phyloP scores from a whole-genome alignment of 1,140 invertebrate genomes.

The Sitodiplosis mosellana region DNA sequence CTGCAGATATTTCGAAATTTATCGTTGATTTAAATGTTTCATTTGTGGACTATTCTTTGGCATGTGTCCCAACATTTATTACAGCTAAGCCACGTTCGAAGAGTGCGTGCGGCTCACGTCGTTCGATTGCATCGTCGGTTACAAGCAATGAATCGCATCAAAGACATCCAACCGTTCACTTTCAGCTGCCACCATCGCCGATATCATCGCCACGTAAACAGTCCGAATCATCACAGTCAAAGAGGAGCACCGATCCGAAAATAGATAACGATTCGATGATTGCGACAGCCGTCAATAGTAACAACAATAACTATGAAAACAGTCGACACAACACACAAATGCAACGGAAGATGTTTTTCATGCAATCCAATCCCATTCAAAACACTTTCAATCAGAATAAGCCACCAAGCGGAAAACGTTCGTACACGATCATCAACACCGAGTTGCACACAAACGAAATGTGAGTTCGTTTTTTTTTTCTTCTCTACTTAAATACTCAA shows the following conservation, averaged over 20 bases:
- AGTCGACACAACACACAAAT: background rate
- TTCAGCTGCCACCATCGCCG: background rate
- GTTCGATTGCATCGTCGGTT: background rate
- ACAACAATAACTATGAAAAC: background rate
- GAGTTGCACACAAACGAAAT: conserved; percentile 25
- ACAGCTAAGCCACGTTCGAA: conserved; percentile 24
- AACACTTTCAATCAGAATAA: background rate
- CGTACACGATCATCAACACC: conserved; percentile 6
- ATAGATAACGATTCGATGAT: background rate
- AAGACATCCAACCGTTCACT: background rate
- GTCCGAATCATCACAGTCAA: background rate
- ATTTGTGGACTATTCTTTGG: too few relatives aligned
- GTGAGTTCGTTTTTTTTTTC: too few relatives aligned
- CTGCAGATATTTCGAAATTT: too few relatives aligned
- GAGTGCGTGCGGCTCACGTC: conserved; percentile 12
- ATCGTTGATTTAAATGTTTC: too few relatives aligned
- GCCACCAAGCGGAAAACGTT: conserved; percentile 8
- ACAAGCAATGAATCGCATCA: conserved; percentile 5
- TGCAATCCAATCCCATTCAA: background rate
- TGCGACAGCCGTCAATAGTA: conserved; percentile 4
- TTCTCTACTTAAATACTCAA: background rate
- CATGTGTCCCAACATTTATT: too few relatives aligned
- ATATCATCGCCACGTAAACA: background rate
- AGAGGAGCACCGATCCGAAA: background rate
- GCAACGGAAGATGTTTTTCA: background rate